Evolutionary conservation across 2,113 vertebrate genomes (phyloP), one percentile per base, ranked within the genome.

Genomic region (Zapornia atra): DNA sequence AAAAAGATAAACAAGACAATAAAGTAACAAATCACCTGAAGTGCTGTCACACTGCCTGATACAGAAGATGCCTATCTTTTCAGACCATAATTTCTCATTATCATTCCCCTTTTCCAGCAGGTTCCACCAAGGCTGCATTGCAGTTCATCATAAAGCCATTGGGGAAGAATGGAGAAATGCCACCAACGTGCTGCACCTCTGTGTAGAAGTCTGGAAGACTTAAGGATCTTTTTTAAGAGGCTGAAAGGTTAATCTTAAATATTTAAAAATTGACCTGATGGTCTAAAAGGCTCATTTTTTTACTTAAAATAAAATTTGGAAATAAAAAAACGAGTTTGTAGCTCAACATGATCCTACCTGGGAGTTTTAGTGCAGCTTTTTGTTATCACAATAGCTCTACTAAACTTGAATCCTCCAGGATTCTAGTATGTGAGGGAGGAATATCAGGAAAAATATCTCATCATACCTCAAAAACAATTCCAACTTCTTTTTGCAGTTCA

Each of bases 201-300:
- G 51, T 1, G 0, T 21, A 42, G n/a, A 88, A 65, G 11, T 17
- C 22, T 38, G 28, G 0, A 0, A 63, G 61, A 26, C 19, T 75
- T 11, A 25, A 7, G 0, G 11, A 48, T 17, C 36, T 81, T 34
- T 34, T 26, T 34, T 26, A 33, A 46, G 15, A 64, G n/a, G 44
- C 15, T 66, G 36, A 36, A 68, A 73, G 22, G 13, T 50, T 50
- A n/a, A 51, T 21, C 36, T 33, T 28, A 15, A 28, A 51, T 31
- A 14, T 42, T 10, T 33, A 16, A 66, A 61, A 11, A 63, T 5
- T 5, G 40, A 69, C 29, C 3, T 60, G 21, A 21, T 59, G 15
- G 10, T 46, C 33, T 18, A 70, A 38, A 82, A 66, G 29, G 25
- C 5, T 48, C 22, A 9, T 38, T 46, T 46, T 3, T 59, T 83